Percentiles rank a stretch among this genome's conserved stretches.
Conservation (phyloP, 1,140 invertebrate species). For the Habropoda laboriosa region DNA sequence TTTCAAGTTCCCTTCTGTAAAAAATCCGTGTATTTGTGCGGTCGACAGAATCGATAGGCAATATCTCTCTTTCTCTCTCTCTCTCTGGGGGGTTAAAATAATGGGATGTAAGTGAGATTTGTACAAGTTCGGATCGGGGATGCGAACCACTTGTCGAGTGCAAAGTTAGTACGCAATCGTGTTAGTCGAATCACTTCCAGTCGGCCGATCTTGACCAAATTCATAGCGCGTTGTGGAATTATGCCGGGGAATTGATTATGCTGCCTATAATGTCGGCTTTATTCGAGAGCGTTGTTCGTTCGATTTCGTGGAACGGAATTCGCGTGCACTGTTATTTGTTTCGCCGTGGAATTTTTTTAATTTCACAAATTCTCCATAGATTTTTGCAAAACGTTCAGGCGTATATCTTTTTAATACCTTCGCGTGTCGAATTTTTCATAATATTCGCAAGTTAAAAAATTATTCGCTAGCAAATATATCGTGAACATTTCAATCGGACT, state of each 20-base stretch:
- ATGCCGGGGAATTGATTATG: conserved; percentile 77
- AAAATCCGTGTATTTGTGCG: background rate
- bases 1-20: background rate
- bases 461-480: too few species aligned
- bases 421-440: too few species aligned
- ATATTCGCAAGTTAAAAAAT: too few species aligned
- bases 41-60: background rate
- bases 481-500: too few species aligned
- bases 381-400: too few species aligned
- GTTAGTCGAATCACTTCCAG: conserved; percentile 77
- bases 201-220: conserved; percentile 67
- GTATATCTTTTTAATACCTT: too few species aligned
- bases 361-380: too few species aligned
- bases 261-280: conserved; percentile 72
- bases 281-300: conserved; percentile 43
- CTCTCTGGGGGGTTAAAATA: background rate
- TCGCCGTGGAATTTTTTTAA: conserved; percentile 25
- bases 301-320: conserved; percentile 39
- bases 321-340: conserved; percentile 29
- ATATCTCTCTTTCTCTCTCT: background rate
- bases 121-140: conserved; percentile 36
- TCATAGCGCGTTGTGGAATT: conserved; percentile 69
- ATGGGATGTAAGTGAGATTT: conserved; percentile 45
- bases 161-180: conserved; percentile 78
- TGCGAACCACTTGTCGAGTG: conserved; percentile 64